phyloP scores from a whole-genome alignment of 2,113 vertebrate genomes.

The Oryctolagus cuniculus region mOryCun1.1 NC_091450.1:32154001-32154500 shows the following conservation, averaged over 20 bases:
- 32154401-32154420: background rate
- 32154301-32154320: constrained; percentile 56
- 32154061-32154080: too few species aligned
- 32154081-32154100: background rate
- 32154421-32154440: constrained; percentile 26
- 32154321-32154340: constrained; percentile 70
- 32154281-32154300: constrained; percentile 70
- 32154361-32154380: constrained; percentile 60
- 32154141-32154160: too few species aligned
- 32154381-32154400: constrained; percentile 59
- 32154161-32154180: too few species aligned
- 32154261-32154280: constrained; percentile 49
- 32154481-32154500: background rate
- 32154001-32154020: constrained; percentile 6
- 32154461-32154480: background rate
- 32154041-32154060: background rate
- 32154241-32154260: background rate
- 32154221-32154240: background rate
- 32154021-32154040: background rate
- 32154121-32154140: background rate
- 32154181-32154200: background rate
- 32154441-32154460: background rate
- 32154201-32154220: background rate
- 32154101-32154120: background rate
- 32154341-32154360: constrained; percentile 59